These are phyloP conservation scores for Eretmocerus hayati DNA, from an alignment of 2,888 invertebrate genomes.

Conservation along the genomic window DNA sequence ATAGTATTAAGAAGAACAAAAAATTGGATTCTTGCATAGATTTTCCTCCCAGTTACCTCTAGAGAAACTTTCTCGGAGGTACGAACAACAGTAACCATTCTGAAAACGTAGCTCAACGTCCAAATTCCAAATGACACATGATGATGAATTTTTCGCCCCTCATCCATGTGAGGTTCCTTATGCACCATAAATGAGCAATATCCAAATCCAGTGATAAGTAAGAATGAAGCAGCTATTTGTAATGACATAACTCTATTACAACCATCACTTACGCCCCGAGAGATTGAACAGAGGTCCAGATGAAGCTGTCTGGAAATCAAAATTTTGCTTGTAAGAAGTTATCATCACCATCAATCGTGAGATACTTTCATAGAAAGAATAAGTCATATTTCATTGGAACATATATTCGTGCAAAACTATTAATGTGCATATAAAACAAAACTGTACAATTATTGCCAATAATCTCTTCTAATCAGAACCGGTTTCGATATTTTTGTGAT, in stretches of 20 bases:
- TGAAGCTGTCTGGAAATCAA: slow-evolving; percentile 27
- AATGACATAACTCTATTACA: slow-evolving; percentile 20
- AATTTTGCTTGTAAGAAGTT: too few relatives aligned
- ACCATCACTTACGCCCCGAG: slow-evolving; percentile 18
- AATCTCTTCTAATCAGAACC: too few relatives aligned
- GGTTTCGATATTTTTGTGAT: too few relatives aligned
- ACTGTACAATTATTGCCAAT: too few relatives aligned
- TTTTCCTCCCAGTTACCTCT: too few relatives aligned
- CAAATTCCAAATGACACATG: slow-evolving; percentile 5
- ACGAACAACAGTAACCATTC: slow-evolving; percentile 9
- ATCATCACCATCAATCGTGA: too few relatives aligned
- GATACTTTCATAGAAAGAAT: too few relatives aligned
- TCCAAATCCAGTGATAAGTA: slow-evolving; percentile 15
- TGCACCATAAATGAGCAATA: slow-evolving; percentile 12
- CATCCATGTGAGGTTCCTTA: background rate
- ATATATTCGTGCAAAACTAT: too few relatives aligned
- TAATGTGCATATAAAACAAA: too few relatives aligned
- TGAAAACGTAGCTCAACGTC: slow-evolving; percentile 1
- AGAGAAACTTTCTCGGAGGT: slow-evolving; percentile 6
- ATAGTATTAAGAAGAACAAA: too few relatives aligned
- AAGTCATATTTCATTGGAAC: too few relatives aligned
- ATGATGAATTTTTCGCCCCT: background rate
- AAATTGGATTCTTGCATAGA: too few relatives aligned
- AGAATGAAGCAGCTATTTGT: slow-evolving; percentile 15
- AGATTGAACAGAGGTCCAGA: slow-evolving; percentile 24